These are phyloP conservation scores for Holacanthella duospinosa DNA, from an alignment of 2,888 invertebrate genomes.

Conservation along the genomic window DNA sequence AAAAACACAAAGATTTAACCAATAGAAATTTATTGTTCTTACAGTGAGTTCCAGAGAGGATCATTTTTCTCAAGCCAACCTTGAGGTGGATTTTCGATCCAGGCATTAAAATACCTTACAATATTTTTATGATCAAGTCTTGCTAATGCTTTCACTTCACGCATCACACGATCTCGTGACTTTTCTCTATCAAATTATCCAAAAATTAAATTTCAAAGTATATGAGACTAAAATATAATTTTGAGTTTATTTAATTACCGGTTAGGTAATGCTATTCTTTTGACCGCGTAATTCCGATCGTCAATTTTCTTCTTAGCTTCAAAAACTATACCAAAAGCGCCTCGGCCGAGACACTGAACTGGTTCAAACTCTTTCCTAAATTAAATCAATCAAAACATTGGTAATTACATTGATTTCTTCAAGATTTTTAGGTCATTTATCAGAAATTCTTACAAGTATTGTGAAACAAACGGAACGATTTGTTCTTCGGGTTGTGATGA, in stretches of 20 bases:
- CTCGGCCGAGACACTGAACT: constrained; percentile 67
- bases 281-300: constrained; percentile 87
- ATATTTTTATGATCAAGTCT: constrained; percentile 90
- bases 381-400: background rate
- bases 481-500: constrained; percentile 19
- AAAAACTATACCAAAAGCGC: constrained; percentile 95
- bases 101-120: constrained; percentile 89
- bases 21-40: background rate
- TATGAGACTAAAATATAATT: background rate
- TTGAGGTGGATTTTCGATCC: constrained; percentile 84
- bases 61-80: constrained; percentile 79
- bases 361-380: constrained; percentile 61
- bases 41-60: constrained; percentile 44
- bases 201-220: background rate
- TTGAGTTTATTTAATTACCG: constrained; percentile 47
- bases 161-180: constrained; percentile 74
- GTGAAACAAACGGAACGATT: constrained; percentile 45
- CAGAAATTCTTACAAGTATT: constrained; percentile 57
- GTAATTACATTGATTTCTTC: background rate
- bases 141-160: constrained; percentile 90
- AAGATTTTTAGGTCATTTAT: background rate
- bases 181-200: constrained; percentile 50
- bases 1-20: background rate
- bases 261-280: constrained; percentile 76
- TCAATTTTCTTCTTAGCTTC: constrained; percentile 89